phyloP scores from a whole-genome alignment of 2,797 vertebrate species.

The Champsocephalus esox region DNA sequence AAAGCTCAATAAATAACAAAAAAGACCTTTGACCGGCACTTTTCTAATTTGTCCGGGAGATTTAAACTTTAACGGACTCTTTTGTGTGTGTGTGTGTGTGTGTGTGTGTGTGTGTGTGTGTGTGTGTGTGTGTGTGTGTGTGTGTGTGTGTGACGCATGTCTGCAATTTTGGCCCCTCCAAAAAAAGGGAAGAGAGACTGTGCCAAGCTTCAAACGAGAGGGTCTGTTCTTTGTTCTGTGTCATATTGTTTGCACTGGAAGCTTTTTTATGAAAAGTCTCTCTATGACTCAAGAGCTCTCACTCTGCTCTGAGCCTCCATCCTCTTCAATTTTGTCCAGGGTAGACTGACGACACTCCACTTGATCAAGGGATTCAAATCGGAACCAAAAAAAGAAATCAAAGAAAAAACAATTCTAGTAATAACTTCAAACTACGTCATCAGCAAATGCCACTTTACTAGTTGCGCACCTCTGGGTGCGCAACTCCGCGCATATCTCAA shows the following conservation, averaged over 20 bases:
- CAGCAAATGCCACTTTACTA: constrained; percentile 41
- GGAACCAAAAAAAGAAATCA: constrained; percentile 53
- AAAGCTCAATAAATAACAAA: too few relatives aligned
- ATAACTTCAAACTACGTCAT: constrained; percentile 52
- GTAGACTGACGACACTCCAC: constrained; percentile 53
- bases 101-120: neutral
- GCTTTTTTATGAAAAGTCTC: constrained; percentile 66
- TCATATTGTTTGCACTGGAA: constrained; percentile 54
- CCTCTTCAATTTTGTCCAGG: constrained; percentile 55
- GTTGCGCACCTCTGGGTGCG: constrained; percentile 17
- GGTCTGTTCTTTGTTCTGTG: constrained; percentile 65
- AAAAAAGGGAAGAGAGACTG: constrained; percentile 24
- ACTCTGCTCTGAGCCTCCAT: constrained; percentile 52
- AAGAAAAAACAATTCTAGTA: constrained; percentile 30
- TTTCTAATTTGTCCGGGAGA: too few relatives aligned
- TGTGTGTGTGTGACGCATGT: constrained; percentile 1
- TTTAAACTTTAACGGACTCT: too few relatives aligned
- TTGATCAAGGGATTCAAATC: constrained; percentile 59
- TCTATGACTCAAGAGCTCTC: constrained; percentile 65
- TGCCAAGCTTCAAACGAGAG: constrained; percentile 64
- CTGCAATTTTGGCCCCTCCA: constrained; percentile 10
- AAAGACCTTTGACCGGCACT: too few relatives aligned
- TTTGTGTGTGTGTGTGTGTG: neutral
- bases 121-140: neutral
- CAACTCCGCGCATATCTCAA: neutral